phyloP scores from a whole-genome alignment of 2,113 vertebrate species.

The Ursus arctos region DNA sequence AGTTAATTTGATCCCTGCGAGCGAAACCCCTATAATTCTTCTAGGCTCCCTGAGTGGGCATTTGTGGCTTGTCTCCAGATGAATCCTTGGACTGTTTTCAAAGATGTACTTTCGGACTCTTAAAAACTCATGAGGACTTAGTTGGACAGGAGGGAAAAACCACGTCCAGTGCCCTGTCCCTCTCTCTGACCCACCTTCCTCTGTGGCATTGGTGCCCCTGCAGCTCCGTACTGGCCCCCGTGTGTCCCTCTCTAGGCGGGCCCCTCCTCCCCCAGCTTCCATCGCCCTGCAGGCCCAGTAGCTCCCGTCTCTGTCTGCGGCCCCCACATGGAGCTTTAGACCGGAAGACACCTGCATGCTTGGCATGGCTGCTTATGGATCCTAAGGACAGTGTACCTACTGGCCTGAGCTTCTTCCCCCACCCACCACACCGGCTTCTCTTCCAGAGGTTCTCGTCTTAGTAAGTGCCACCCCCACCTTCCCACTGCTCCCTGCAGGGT shows the following conservation, averaged over 20 bases:
- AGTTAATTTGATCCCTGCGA: not conserved
- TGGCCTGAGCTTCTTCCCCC: accelerated
- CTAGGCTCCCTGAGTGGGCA: not conserved
- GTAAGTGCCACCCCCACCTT: accelerated
- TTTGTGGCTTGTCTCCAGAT: accelerated
- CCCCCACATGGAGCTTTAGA: not conserved
- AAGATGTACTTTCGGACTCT: not conserved
- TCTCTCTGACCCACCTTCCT: too few species aligned
- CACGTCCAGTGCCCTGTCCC: not conserved
- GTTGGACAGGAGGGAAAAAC: not conserved
- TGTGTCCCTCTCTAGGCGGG: accelerated
- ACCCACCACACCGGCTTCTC: not conserved
- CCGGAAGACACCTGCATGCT: accelerated
- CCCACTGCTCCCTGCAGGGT: accelerated
- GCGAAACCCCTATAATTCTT: accelerated
- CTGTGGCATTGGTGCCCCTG: accelerated
- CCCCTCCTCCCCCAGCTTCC: too few species aligned
- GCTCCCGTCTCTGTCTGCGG: accelerated
- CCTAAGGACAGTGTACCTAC: accelerated
- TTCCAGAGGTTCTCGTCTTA: not conserved
- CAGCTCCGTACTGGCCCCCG: not conserved
- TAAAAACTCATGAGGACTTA: accelerated
- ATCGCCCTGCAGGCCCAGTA: accelerated
- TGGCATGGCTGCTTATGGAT: accelerated
- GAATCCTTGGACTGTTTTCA: accelerated